Base-by-base conservation (phyloP, 1,140 invertebrate species). In the Leptinotarsa lineolata region DNA sequence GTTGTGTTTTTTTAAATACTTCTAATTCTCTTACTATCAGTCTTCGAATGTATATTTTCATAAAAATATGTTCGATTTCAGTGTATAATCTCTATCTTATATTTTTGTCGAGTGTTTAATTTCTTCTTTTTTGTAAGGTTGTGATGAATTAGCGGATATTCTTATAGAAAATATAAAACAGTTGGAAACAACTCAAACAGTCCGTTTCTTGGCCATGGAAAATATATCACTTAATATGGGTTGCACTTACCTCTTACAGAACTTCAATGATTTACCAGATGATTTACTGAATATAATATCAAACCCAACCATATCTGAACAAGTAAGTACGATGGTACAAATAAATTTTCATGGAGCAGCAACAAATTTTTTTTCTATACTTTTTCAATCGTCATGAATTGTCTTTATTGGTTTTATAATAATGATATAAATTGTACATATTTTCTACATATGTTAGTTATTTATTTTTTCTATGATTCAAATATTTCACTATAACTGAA, bases 131-230 rank as follows among this genome's bases (percentile, higher is more conserved):
- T 70, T 77, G 72, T 21, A 20, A 78, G 77, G 70, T 54, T 63
- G 13, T 61, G 59, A 11, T 18, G 73, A 76, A 46, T 68, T 76
- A 45, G 71, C 70, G 11, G 61, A 64, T 44, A 46, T 76, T 21
- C 30, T 78, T 13, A 22, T 78, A n/a, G 71, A 74, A 39, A 73
- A 75, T 63, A 66, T 78, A 15, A 64, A 73, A 22, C 68, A 73
- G 30, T 69, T 75, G 6, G 61, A 68, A n/a, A 67, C 64, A 16
- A 70, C 69, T 61, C 67, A 73, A 20, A 68, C 67, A 11, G 63
- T 74, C 63, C 75, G 68, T 65, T 77, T 76, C 71, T 60, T 70
- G 11, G 68, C 72, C 1, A 74, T 76, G 46, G 76, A 78, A 68
- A 60, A 69, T 21, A 71, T 78, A 15, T 69, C 69, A 1, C 66